Base-by-base conservation (phyloP, 2,113 vertebrate species). In the Gymnorhina tibicen region DNA sequence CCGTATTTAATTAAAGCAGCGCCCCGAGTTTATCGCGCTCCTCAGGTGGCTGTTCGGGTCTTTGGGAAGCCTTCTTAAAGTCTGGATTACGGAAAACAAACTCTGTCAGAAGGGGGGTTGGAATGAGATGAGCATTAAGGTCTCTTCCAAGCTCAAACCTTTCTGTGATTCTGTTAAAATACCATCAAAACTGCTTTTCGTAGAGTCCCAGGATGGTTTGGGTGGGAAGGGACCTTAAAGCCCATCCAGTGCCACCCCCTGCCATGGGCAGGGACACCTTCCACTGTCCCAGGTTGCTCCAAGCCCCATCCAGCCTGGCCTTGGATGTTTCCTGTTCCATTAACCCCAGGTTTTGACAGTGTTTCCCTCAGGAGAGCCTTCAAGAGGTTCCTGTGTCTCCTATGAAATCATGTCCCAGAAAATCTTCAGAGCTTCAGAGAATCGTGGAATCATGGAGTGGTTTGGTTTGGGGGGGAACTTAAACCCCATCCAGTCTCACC, bases 211-310 rank as follows among this genome's bases (percentile, higher is more conserved):
- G 33, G 11, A 3, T 13, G 7, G 15, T 23, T 46, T 33, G 23
- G 18, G 23, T 21, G 13, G 60, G 33, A 46, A n/a, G 7, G 23
- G 28, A 74, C 10, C 46, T 53, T 20, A 75, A 82, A 82, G 5
- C 3, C 1, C 53, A 39, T 18, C 62, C 62, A 3, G 1, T 21
- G 1, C 24, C 39, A 30, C 2, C 0, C 18, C 10, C 8, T 85
- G 82, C 82, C 42, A 9, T 30, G 60, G n/a, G 8, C 35, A 86
- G 33, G 11, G 53, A 52, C 55, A 53, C 4, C 22, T 87, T 6
- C 53, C 37, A 19, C 33, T 10, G 2, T 0, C 27, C 63, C 46
- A 44, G 8, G 11, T 0, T 35, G 27, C 9, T 87, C 55, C 55
- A 39, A 39, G 27, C 35, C 47, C 35, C 3, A 1, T 72, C 68